phyloP scores from a whole-genome alignment of 2,888 invertebrate genomes.

The Leptinotarsa haldemani region DNA sequence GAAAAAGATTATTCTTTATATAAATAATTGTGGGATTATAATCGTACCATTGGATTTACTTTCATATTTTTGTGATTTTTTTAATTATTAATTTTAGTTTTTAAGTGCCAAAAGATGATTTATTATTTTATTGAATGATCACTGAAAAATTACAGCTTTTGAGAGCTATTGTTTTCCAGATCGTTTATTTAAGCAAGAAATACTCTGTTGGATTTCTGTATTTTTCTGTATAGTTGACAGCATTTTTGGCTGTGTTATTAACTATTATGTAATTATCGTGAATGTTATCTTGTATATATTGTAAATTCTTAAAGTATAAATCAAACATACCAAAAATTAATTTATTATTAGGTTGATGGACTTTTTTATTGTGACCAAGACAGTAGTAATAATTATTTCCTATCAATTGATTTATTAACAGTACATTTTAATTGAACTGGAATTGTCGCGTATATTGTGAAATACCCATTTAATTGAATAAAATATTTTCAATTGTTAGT shows the following conservation, averaged over 20 bases:
- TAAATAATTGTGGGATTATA: not conserved
- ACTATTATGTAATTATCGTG: conserved; percentile 50
- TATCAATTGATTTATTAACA: conserved; percentile 43
- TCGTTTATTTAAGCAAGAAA: conserved; percentile 35
- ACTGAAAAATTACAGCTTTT: not conserved
- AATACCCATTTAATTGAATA: conserved; percentile 46
- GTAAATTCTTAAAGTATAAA: conserved; percentile 54
- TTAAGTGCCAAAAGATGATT: conserved; percentile 18
- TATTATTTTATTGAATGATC: conserved; percentile 2
- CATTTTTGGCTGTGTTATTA: conserved; percentile 63
- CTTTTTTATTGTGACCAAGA: conserved; percentile 50
- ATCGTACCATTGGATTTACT: not conserved
- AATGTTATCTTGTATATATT: conserved; percentile 54
- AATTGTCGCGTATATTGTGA: conserved; percentile 38
- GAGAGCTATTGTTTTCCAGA: conserved; percentile 9
- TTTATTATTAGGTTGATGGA: conserved; percentile 52
- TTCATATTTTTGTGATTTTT: conserved; percentile 10
- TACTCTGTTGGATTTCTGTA: conserved; percentile 56
- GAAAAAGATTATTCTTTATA: not conserved
- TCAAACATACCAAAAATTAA: conserved; percentile 57
- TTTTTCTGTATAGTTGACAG: conserved; percentile 61
- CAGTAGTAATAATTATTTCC: conserved; percentile 43
- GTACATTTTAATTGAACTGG: conserved; percentile 33
- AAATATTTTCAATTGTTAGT: conserved; percentile 45
- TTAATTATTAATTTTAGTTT: not conserved